Conservation (phyloP, 2,113 vertebrate species). For the Coptodon rendalli region DNA sequence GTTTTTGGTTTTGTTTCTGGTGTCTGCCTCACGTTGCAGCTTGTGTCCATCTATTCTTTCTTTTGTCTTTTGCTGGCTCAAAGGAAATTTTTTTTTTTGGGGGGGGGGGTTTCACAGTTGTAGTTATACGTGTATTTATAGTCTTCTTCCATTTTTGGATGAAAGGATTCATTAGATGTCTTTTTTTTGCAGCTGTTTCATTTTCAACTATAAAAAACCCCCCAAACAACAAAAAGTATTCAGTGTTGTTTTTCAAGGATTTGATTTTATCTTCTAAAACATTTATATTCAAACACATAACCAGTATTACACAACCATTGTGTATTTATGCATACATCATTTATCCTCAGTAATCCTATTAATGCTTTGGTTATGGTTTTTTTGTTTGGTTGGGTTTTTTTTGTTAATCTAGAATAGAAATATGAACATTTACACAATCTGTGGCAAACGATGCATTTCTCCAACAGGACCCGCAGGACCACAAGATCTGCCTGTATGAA, state of each 20-base stretch:
- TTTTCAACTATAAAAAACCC: accelerated
- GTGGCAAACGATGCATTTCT: neutral
- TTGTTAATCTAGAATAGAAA: neutral
- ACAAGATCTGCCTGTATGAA: slow-evolving; percentile 79
- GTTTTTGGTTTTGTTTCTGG: neutral
- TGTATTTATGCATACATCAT: neutral
- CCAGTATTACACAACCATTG: neutral
- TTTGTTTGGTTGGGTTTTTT: neutral
- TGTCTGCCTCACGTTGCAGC: neutral
- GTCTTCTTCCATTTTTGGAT: neutral
- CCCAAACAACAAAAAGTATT: neutral
- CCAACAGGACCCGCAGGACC: slow-evolving; percentile 74
- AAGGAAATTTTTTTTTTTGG: neutral
- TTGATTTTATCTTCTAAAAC: neutral
- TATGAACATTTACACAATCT: neutral
- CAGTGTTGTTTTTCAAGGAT: neutral
- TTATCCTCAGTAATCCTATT: neutral
- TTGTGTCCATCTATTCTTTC: neutral
- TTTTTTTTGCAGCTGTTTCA: neutral
- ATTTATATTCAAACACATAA: neutral
- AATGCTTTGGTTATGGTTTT: neutral
- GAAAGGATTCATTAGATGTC: neutral
- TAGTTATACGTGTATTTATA: neutral
- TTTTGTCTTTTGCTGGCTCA: neutral
- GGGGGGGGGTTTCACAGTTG: neutral